A percentile compares a stretch with the other conserved stretches of the same genome.
Evolutionary conservation across 2,797 vertebrate genomes (phyloP).

Genomic region (Lepus oiostolus): DNA sequence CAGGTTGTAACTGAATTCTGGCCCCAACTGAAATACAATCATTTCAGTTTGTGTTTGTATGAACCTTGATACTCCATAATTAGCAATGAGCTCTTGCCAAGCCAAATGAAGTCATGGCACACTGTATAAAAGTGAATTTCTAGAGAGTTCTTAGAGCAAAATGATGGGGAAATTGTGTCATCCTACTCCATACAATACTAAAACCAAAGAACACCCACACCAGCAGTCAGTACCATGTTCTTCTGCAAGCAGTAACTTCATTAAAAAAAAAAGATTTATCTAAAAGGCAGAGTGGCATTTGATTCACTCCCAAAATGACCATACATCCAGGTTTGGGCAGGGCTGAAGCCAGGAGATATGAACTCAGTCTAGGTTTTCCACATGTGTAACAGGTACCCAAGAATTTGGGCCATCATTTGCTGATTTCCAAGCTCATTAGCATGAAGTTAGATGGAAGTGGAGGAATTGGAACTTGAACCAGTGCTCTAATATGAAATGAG

Average conservation of each 20-base stretch:
- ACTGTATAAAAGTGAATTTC: neutral
- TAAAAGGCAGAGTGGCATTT: too few relatives aligned
- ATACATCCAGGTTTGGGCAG: too few relatives aligned
- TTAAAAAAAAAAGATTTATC: neutral
- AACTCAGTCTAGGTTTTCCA: too few relatives aligned
- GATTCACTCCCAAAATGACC: too few relatives aligned
- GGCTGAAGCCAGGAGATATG: too few relatives aligned
- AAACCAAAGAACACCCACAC: slow-evolving; percentile 1
- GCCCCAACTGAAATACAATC: neutral
- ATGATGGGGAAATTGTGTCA: neutral
- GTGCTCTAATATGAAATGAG: too few relatives aligned
- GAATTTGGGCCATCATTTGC: too few relatives aligned
- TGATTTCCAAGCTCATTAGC: too few relatives aligned
- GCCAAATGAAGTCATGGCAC: slow-evolving; percentile 26
- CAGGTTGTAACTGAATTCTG: neutral
- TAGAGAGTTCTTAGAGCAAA: slow-evolving; percentile 23
- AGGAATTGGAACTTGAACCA: too few relatives aligned
- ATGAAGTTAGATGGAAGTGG: too few relatives aligned
- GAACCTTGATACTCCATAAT: neutral
- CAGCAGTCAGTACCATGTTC: neutral
- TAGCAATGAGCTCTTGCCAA: slow-evolving; percentile 12
- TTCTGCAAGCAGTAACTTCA: slow-evolving; percentile 26
- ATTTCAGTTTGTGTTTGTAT: neutral
- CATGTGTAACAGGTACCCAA: too few relatives aligned
- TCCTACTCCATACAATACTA: neutral